Conservation (phyloP, 2,888 invertebrate species). For the Bellardia bayeri region DNA sequence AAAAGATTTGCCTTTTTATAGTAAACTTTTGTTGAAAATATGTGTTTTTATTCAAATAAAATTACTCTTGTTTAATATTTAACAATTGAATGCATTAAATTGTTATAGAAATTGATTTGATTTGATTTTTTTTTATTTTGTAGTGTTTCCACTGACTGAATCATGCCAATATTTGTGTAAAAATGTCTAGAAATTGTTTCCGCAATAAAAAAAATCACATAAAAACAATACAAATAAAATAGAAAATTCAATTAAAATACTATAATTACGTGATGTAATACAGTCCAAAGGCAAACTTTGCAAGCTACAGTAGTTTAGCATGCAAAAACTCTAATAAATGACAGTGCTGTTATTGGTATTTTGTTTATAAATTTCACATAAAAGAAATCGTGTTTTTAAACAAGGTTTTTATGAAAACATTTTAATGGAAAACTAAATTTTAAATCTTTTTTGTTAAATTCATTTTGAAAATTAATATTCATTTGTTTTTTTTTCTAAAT, state of each 20-base stretch:
- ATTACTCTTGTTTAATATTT: background rate
- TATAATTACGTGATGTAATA: slow-evolving; percentile 51
- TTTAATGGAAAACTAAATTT: too few species aligned
- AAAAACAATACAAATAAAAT: slow-evolving; percentile 35
- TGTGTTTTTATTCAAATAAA: too few species aligned
- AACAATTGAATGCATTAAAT: slow-evolving; percentile 2
- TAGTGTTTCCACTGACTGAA: background rate
- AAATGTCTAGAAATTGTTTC: background rate
- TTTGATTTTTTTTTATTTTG: background rate
- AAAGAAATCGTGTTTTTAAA: too few species aligned
- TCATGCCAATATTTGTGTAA: background rate
- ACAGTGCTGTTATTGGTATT: too few species aligned
- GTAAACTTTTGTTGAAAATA: too few species aligned
- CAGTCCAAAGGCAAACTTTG: slow-evolving; percentile 5
- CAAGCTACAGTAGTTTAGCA: slow-evolving; percentile 6
- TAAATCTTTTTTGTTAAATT: too few species aligned
- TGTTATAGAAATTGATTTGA: slow-evolving; percentile 8
- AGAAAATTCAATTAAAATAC: slow-evolving; percentile 64
- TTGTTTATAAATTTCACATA: too few species aligned
- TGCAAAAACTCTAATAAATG: background rate
- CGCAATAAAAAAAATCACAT: slow-evolving; percentile 7
- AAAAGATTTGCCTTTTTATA: too few species aligned
- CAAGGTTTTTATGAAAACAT: too few species aligned
- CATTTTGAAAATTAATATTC: too few species aligned
- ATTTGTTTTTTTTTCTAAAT: background rate